A percentile compares a stretch with the other conserved stretches of the same genome.
These are phyloP conservation scores for Sitophilus oryzae DNA, from an alignment of 1,140 invertebrate genomes.

Conservation along the genomic window DNA sequence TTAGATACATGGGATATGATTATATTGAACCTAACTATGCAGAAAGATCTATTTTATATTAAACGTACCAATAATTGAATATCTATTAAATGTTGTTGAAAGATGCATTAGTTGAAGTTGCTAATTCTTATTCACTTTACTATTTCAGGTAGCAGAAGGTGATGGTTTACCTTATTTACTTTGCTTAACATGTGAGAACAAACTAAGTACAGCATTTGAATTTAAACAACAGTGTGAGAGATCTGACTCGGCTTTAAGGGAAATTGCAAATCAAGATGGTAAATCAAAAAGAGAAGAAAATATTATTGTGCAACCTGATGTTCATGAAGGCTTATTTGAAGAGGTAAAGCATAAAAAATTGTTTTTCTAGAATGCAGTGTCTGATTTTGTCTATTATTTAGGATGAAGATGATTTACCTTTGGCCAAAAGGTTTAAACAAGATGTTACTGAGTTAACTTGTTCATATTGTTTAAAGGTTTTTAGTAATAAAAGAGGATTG, in stretches of 20 bases:
- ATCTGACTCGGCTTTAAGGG: constrained; percentile 49
- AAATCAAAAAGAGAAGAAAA: constrained; percentile 23
- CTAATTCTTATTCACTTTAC: constrained; percentile 5
- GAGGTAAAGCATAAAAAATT: constrained; percentile 8
- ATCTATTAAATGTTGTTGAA: too few relatives aligned
- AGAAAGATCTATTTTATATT: too few relatives aligned
- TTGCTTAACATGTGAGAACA: constrained; percentile 42
- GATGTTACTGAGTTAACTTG: constrained; percentile 26
- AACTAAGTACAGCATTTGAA: constrained; percentile 42
- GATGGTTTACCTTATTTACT: constrained; percentile 44
- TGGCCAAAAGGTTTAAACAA: constrained; percentile 27
- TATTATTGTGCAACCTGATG: constrained; percentile 39
- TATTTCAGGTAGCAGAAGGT: constrained; percentile 40
- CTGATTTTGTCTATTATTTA: constrained; percentile 3
- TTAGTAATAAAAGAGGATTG: constrained; percentile 35
- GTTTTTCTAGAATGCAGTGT: not conserved
- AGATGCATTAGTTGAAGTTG: too few relatives aligned
- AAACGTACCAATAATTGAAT: too few relatives aligned
- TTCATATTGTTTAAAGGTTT: constrained; percentile 34
- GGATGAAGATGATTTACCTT: constrained; percentile 33
- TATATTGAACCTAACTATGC: too few relatives aligned
- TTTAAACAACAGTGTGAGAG: constrained; percentile 46
- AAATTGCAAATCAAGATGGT: constrained; percentile 27
- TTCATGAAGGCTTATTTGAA: constrained; percentile 27
- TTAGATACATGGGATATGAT: too few relatives aligned